A percentile compares a stretch with the other conserved stretches of the same genome.
These are phyloP conservation scores for Harpagus bidentatus DNA, from an alignment of 2,113 vertebrate genomes.

Conservation along the genomic window DNA sequence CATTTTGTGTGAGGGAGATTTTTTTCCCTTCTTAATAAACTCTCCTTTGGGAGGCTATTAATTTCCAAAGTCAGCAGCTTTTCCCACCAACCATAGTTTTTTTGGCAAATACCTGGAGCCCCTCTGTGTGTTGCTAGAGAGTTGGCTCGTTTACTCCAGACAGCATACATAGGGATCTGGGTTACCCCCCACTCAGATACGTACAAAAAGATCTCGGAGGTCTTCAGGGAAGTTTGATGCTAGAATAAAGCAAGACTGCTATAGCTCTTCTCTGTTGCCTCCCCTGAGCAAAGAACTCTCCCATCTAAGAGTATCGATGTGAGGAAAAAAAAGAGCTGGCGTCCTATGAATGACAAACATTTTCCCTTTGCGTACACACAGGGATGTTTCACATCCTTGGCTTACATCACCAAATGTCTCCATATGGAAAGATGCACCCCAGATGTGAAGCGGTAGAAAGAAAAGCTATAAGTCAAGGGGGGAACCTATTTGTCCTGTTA, in stretches of 20 bases:
- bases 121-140: neutral
- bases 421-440: neutral
- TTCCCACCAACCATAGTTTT: neutral
- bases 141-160: neutral
- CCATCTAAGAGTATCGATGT: neutral
- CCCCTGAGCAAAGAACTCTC: neutral
- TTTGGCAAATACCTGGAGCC: neutral
- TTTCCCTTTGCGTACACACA: neutral
- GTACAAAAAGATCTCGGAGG: neutral
- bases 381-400: neutral
- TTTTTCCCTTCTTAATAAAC: neutral
- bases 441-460: neutral
- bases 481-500: neutral
- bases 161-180: neutral
- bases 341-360: neutral
- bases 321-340: neutral
- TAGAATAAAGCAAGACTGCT: neutral
- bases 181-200: neutral
- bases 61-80: neutral
- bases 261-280: neutral
- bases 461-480: neutral
- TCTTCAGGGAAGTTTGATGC: neutral
- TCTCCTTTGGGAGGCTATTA: neutral
- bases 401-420: neutral
- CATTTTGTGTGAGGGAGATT: neutral